Percentiles rank a stretch among this genome's conserved stretches.
Conservation (phyloP, 2,888 invertebrate genomes). For the Calameuta pallipes region DNA sequence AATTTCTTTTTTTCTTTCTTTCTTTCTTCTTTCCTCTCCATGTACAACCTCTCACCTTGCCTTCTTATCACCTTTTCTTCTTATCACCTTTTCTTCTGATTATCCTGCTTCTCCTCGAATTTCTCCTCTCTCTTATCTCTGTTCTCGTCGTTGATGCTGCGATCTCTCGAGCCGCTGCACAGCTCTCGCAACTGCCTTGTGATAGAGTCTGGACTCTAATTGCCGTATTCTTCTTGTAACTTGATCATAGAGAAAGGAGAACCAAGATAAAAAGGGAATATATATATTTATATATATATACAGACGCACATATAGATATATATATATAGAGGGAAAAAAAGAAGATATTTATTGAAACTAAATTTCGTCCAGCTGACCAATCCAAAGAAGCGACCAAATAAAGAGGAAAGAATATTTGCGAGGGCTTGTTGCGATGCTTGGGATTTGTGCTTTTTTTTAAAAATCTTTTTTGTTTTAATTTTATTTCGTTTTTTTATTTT, state of each 20-base stretch:
- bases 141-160: constrained; percentile 9
- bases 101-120: neutral
- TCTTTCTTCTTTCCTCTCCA: neutral
- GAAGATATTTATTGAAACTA: constrained; percentile 36
- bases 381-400: constrained; percentile 66
- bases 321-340: constrained; percentile 22
- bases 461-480: constrained; percentile 14
- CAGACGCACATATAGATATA: neutral
- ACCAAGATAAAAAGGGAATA: neutral
- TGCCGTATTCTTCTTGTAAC: constrained; percentile 26
- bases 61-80: neutral
- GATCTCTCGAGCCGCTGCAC: constrained; percentile 51
- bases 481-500: constrained; percentile 22
- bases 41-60: neutral
- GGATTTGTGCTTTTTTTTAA: constrained; percentile 37
- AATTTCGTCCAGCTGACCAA: constrained; percentile 63
- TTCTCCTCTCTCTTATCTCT: neutral
- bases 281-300: neutral
- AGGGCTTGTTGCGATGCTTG: constrained; percentile 54
- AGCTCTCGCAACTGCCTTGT: constrained; percentile 61
- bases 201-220: constrained; percentile 64
- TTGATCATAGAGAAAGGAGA: neutral
- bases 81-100: neutral
- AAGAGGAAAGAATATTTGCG: constrained; percentile 59
- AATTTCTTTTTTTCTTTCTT: neutral